A percentile compares a stretch with the other conserved stretches of the same genome.
Conservation (phyloP, 2,113 vertebrate species). For the Pseudonaja textilis region DNA sequence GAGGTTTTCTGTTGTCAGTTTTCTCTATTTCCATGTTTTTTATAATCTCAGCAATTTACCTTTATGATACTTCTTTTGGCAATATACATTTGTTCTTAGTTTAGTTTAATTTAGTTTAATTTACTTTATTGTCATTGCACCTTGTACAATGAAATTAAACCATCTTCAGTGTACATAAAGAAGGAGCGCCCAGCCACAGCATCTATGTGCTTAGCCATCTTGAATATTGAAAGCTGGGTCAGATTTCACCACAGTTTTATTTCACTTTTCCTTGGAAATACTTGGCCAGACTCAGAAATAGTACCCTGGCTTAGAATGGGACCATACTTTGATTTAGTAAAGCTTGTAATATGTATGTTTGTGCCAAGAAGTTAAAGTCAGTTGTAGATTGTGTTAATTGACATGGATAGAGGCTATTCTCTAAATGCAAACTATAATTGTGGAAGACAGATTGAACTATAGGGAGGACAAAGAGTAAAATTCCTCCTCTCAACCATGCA, state of each 20-base stretch:
- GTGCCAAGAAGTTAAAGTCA: not conserved
- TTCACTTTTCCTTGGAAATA: not conserved
- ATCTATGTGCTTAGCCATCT: too few relatives aligned
- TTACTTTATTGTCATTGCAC: too few relatives aligned
- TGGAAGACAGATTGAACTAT: not conserved
- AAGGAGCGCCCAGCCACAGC: too few relatives aligned
- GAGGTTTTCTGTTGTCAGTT: too few relatives aligned
- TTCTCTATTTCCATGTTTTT: not conserved
- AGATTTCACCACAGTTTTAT: not conserved
- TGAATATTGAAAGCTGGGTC: not conserved
- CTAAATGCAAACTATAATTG: not conserved
- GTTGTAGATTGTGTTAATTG: not conserved
- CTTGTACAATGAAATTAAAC: too few relatives aligned
- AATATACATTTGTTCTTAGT: not conserved
- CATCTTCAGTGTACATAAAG: too few relatives aligned
- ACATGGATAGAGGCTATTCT: not conserved
- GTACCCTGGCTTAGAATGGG: not conserved
- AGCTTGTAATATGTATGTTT: not conserved
- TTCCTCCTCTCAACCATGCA: not conserved
- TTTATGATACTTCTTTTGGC: not conserved
- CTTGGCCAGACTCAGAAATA: not conserved
- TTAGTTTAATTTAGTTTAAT: too few relatives aligned
- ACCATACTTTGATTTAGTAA: not conserved
- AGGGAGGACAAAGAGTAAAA: not conserved
- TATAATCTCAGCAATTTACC: not conserved